phyloP scores from a whole-genome alignment of 2,797 vertebrate species.

The Oreortyx pictus region DNA sequence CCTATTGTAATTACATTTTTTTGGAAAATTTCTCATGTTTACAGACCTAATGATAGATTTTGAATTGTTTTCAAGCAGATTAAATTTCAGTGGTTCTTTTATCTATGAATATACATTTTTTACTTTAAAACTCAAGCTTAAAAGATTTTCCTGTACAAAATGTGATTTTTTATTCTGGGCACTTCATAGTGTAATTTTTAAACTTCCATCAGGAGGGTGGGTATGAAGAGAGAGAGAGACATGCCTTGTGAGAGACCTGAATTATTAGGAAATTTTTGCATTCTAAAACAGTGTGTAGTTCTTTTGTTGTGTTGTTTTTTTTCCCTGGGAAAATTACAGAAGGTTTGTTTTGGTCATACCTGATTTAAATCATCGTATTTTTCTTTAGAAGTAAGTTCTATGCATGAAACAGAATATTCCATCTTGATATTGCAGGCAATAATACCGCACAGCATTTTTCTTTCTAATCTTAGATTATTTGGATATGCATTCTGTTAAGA shows the following conservation, averaged over 20 bases:
- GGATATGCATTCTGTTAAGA: not conserved
- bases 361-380: not conserved
- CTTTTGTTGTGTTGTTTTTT: rapidly evolving
- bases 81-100: not conserved
- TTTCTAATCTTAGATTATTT: not conserved
- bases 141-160: not conserved
- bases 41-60: not conserved
- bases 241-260: not conserved
- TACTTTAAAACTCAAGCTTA: not conserved
- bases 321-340: rapidly evolving
- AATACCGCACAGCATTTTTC: not conserved
- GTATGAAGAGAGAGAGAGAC: not conserved
- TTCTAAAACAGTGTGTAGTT: not conserved
- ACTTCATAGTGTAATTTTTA: not conserved
- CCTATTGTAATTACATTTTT: not conserved
- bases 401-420: not conserved
- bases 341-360: not conserved
- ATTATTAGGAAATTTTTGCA: not conserved
- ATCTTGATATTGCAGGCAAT: not conserved
- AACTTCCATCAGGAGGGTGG: not conserved
- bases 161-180: not conserved
- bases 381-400: not conserved
- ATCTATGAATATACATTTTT: not conserved
- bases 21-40: not conserved
- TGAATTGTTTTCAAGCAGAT: not conserved